Conservation (phyloP, 2,888 invertebrate genomes). For the Oligia strigilis region DNA sequence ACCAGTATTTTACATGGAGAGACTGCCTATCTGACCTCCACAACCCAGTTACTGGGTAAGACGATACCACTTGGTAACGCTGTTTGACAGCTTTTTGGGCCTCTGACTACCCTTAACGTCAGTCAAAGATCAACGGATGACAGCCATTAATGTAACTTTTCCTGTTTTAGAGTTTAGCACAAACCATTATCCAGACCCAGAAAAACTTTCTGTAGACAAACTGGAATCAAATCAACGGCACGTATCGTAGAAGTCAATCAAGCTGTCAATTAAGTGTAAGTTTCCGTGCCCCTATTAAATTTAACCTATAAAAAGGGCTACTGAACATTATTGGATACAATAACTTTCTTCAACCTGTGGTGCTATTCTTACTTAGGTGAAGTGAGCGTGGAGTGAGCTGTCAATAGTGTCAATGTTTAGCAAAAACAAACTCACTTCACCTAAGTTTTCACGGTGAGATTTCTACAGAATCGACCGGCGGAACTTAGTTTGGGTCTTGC, state of each 20-base stretch:
- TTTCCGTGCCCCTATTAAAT: slow-evolving; percentile 25
- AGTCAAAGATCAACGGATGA: neutral
- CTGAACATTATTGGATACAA: slow-evolving; percentile 28
- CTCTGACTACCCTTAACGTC: neutral
- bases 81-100: neutral
- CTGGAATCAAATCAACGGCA: slow-evolving; percentile 20
- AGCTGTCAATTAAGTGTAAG: slow-evolving; percentile 43
- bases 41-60: neutral
- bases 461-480: no score
- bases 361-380: no score
- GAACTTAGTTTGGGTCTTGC: slow-evolving; percentile 26
- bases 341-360: slow-evolving; percentile 22
- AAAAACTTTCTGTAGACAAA: neutral
- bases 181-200: neutral
- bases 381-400: no score
- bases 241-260: slow-evolving; percentile 32
- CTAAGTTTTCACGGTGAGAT: no score
- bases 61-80: neutral
- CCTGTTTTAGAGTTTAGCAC: neutral
- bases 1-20: neutral
- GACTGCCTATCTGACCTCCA: neutral
- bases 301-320: slow-evolving; percentile 41
- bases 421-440: no score
- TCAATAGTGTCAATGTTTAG: no score
- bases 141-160: neutral